Base-by-base conservation (phyloP, 2,888 invertebrate genomes). In the Gerris lacustris region DNA sequence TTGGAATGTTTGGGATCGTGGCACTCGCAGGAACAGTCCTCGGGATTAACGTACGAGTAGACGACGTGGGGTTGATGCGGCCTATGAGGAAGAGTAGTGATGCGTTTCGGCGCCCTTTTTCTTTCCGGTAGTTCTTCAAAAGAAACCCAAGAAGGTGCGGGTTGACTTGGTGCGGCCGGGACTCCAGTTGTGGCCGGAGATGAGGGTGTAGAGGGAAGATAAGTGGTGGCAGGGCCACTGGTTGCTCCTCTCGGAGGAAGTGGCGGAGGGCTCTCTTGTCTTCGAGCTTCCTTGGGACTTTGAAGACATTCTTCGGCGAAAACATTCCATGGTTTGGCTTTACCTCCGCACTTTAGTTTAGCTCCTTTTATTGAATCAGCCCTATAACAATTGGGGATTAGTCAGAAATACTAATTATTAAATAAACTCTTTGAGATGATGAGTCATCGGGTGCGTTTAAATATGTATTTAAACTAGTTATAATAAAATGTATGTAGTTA, bases 11-110 rank as follows among this genome's bases (percentile, higher is more conserved):
- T 72, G 62, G 81, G 83, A 78, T 88, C 89, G 81, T 92, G 92
- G 79, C 92, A 92, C 81, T 92, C 92, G 82, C 92, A 92, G 79
- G 90, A 89, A 79, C 92, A 92, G 77, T 91, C 91, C 79, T 92
- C 92, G 6, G 92, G 92, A 80, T 91, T 91, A 70, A 92, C 92
- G 81, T 92, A 92, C 81, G 87, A 90, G 76, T 88, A 87, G 75
- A 88, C 84, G 63, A 85, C 83, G 45, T 72, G 70, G 2, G 69
- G 66, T 5, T 73, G 75, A n/a, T 70, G 70, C 6, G 68, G 68
- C 31, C 73, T 68, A 15, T 71, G 55, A 17, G 92, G 92, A 77
- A 92, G 84, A 31, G 91, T 90, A 78, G 91, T 91, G 76, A 92
- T 92, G 75, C 91, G 85, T 80, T 91, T 91, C 31, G 92, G 90